Evolutionary conservation across 2,113 vertebrate species (phyloP).

Genomic region (Cacatua alba): DNA sequence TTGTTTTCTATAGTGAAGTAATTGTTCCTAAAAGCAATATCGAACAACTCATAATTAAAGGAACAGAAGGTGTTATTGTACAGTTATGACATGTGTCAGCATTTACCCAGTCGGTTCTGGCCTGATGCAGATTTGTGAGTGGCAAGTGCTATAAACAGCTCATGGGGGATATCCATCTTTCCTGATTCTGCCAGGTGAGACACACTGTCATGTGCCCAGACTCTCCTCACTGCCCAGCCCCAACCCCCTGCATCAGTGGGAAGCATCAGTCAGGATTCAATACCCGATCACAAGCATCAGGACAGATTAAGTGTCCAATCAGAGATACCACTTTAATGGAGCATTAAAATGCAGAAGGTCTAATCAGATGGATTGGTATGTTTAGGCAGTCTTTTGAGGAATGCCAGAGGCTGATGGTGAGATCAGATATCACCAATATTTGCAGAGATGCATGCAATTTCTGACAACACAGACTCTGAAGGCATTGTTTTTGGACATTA

Average conservation of each 20-base stretch:
- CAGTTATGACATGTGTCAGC: not conserved
- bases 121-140: not conserved
- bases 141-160: not conserved
- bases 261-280: not conserved
- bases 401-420: not conserved
- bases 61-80: not conserved
- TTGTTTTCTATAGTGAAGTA: not conserved
- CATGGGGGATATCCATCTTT: not conserved
- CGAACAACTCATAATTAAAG: not conserved
- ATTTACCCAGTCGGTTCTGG: not conserved
- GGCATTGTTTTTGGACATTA: not conserved
- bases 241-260: not conserved
- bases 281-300: rapidly evolving
- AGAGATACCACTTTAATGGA: not conserved
- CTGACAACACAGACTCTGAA: not conserved
- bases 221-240: not conserved
- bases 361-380: not conserved
- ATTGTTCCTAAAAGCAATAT: not conserved
- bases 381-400: not conserved
- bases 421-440: not conserved
- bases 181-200: not conserved
- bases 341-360: not conserved
- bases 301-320: not conserved
- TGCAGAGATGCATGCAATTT: not conserved
- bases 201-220: rapidly evolving